Percentiles rank a stretch among this genome's conserved stretches.
These are phyloP conservation scores for Mythimna lalbum DNA, from an alignment of 2,888 invertebrate species.

Conservation along the genomic window DNA sequence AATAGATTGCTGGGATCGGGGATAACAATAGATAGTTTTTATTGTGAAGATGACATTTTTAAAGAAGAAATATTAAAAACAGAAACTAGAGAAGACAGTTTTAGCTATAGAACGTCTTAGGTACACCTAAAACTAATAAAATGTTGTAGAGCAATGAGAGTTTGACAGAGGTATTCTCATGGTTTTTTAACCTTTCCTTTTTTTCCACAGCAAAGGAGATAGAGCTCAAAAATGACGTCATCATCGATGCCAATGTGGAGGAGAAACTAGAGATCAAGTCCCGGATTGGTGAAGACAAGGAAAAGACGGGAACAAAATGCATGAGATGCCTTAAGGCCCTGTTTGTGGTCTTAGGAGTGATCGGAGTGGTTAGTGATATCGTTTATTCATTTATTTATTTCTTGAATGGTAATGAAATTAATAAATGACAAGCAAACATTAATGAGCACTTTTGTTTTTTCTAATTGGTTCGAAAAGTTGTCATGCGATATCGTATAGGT, in stretches of 20 bases:
- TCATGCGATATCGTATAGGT: not conserved
- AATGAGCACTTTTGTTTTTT: not conserved
- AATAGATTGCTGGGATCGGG: not conserved
- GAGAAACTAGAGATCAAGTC: conserved; percentile 8
- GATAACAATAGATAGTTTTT: not conserved
- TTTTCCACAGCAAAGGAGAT: conserved; percentile 61
- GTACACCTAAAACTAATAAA: not conserved
- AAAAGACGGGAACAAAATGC: not conserved
- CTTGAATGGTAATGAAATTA: not conserved
- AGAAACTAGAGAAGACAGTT: not conserved
- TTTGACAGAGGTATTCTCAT: not conserved
- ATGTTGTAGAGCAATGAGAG: not conserved
- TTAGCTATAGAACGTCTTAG: not conserved
- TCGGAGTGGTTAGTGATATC: conserved; percentile 58
- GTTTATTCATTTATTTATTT: conserved; percentile 6
- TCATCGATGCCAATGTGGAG: conserved; percentile 24
- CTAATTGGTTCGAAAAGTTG: not conserved
- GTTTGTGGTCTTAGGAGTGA: conserved; percentile 58
- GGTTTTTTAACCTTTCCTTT: conserved; percentile 11
- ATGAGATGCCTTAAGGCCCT: conserved; percentile 33
- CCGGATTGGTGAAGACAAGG: not conserved
- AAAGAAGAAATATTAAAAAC: not conserved
- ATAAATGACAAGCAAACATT: not conserved
- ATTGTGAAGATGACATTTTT: not conserved
- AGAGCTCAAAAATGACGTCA: conserved; percentile 22